Base-by-base conservation (phyloP, 2,113 vertebrate genomes). In the Brachyistius frenatus region DNA sequence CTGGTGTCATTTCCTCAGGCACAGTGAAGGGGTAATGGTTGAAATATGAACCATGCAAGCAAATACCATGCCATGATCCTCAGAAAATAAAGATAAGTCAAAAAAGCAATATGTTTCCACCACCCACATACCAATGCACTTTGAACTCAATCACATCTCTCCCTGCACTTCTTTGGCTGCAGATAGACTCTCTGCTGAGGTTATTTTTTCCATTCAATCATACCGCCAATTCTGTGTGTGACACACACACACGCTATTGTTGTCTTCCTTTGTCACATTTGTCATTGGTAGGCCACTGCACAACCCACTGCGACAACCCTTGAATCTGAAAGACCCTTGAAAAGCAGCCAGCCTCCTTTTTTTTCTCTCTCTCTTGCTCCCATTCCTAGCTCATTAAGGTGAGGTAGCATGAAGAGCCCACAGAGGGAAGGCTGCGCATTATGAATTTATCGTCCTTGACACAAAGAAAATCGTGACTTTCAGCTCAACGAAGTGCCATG, bases 141-240 rank as follows among this genome's bases (percentile, higher is more conserved):
- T 52, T 92, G 86, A 92, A 89, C 91, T 82, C 83, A 86, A 91
- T 93, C 91, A 86, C 76, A 78, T 65, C 50, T 79, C 76, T 75
- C 68, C 47, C 44, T 11, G 60, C 60, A 13, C 55, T 52, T 70
- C 84, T 76, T 64, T 54, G 23, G 53, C 80, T 72, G 61, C 71
- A 78, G 69, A 85, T 66, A 37, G 70, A 83, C 32, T 32, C 56
- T 69, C 41, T 71, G 52, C 72, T 9, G 35, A 9, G 30, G 9
- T 75, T 70, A 57, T 82, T 73, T 67, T 52, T 73, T 44, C 52
- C 62, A 8, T 74, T 86, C 78, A 55, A 63, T 86, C 86, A 86
- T 41, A 68, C 7, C 37, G 23, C 76, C 66, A 63, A 56, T 63
- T 68, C 41, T 33, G 56, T 16, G 60, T 73, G 64, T 77, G 78